Percentiles rank a stretch among this genome's conserved stretches.
These are phyloP conservation scores for Lagopus muta DNA, from an alignment of 2,113 vertebrate genomes.

Conservation along the genomic window DNA sequence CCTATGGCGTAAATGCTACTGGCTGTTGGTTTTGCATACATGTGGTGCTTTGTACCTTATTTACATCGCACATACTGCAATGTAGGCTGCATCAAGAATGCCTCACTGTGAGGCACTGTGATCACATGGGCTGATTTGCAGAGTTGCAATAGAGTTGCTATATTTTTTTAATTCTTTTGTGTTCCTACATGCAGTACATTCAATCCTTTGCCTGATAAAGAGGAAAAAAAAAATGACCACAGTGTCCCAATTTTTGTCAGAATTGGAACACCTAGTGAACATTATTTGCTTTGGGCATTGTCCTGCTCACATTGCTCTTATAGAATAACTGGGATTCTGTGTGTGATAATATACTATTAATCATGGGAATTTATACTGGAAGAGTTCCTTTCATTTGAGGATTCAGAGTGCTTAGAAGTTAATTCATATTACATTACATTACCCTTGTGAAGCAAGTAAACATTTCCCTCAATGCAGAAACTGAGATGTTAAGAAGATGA, in stretches of 20 bases:
- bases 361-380: constrained; percentile 22
- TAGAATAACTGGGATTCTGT: constrained; percentile 7
- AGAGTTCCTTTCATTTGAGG: constrained; percentile 27
- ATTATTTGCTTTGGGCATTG: constrained; percentile 26
- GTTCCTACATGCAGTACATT: background rate
- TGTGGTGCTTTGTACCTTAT: background rate
- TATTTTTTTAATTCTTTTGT: background rate
- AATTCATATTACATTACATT: constrained; percentile 6
- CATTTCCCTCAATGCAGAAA: background rate
- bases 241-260: constrained; percentile 39
- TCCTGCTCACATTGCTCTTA: constrained; percentile 13
- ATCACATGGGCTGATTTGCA: background rate
- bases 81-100: background rate
- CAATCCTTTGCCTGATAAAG: background rate
- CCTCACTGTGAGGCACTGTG: background rate
- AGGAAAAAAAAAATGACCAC: background rate
- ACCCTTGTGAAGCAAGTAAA: constrained; percentile 3
- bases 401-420: constrained; percentile 14
- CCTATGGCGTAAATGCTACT: background rate
- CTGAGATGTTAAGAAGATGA: background rate
- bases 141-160: background rate
- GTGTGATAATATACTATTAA: background rate
- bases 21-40: background rate
- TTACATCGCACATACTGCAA: background rate
- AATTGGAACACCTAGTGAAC: constrained; percentile 19